phyloP scores from a whole-genome alignment of 2,888 invertebrate species.

The Eumerus sabulonum region DNA sequence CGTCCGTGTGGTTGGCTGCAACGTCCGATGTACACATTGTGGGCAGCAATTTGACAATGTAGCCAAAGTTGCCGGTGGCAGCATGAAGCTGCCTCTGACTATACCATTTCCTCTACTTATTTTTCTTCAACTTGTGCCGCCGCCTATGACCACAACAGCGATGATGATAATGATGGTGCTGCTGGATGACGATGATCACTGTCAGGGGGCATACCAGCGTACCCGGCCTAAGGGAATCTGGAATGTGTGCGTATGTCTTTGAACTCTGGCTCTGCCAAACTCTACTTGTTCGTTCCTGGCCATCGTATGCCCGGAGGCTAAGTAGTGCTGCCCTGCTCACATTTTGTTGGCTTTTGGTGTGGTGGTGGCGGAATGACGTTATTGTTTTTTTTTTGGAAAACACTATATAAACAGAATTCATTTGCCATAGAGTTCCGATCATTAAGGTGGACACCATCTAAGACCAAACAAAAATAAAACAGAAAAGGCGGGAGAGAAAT shows the following conservation, averaged over 20 bases:
- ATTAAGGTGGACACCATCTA: constrained; percentile 32
- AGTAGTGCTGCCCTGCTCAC: constrained; percentile 2
- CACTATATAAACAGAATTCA: constrained; percentile 21
- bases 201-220: constrained; percentile 43
- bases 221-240: constrained; percentile 35
- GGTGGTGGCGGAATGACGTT: constrained; percentile 31
- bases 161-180: constrained; percentile 5
- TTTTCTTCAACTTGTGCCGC: too few relatives aligned
- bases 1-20: constrained; percentile 31
- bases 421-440: constrained; percentile 54
- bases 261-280: constrained; percentile 47
- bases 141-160: constrained; percentile 13
- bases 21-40: constrained; percentile 28
- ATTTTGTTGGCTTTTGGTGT: constrained; percentile 45
- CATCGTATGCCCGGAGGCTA: constrained; percentile 38
- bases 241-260: constrained; percentile 36
- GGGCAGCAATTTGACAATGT: constrained; percentile 67
- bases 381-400: constrained; percentile 33
- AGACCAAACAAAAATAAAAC: too few relatives aligned
- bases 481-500: constrained; percentile 5
- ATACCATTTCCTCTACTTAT: too few relatives aligned
- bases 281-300: constrained; percentile 35
- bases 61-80: constrained; percentile 57
- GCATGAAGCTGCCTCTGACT: constrained; percentile 11
- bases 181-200: constrained; percentile 18